A percentile compares a stretch with the other conserved stretches of the same genome.
Evolutionary conservation across 2,797 vertebrate species (phyloP).

Genomic region (Acrossocheilus fasciatus): DNA sequence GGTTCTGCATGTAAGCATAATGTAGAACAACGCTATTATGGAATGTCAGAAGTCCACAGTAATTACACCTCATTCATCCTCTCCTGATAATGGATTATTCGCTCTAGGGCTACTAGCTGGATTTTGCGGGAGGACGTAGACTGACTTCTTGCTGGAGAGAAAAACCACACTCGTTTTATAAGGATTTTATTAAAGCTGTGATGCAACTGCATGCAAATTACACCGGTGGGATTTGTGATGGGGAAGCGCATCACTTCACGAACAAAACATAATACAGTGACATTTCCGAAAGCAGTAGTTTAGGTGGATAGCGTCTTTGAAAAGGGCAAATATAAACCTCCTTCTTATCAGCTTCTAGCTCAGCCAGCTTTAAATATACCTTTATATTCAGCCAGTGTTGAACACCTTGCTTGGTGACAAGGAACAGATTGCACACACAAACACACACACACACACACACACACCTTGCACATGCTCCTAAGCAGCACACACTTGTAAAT

Average conservation of each 20-base stretch:
- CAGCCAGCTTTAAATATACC: conserved; percentile 5
- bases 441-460: conserved; percentile 17
- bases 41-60: conserved; percentile 39
- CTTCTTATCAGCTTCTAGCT: conserved; percentile 20
- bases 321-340: conserved; percentile 31
- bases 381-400: conserved; percentile 39
- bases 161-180: conserved; percentile 28
- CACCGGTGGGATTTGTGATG: background rate
- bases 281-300: conserved; percentile 38
- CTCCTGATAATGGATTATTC: conserved; percentile 34
- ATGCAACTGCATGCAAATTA: conserved; percentile 23
- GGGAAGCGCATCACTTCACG: background rate
- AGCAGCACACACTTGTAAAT: conserved; percentile 51
- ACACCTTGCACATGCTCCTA: conserved; percentile 14
- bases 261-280: conserved; percentile 3
- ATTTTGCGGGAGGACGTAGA: background rate
- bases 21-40: conserved; percentile 29
- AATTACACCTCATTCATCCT: conserved; percentile 45
- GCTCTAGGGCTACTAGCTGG: conserved; percentile 12
- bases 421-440: conserved; percentile 27
- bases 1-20: conserved; percentile 16
- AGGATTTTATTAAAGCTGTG: conserved; percentile 21
- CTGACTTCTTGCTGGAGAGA: background rate
- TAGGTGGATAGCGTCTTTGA: conserved; percentile 24
- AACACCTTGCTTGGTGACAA: conserved; percentile 25